These are phyloP conservation scores for Mimachlamys varia DNA, from an alignment of 2,888 invertebrate species.

Conservation along the genomic window DNA sequence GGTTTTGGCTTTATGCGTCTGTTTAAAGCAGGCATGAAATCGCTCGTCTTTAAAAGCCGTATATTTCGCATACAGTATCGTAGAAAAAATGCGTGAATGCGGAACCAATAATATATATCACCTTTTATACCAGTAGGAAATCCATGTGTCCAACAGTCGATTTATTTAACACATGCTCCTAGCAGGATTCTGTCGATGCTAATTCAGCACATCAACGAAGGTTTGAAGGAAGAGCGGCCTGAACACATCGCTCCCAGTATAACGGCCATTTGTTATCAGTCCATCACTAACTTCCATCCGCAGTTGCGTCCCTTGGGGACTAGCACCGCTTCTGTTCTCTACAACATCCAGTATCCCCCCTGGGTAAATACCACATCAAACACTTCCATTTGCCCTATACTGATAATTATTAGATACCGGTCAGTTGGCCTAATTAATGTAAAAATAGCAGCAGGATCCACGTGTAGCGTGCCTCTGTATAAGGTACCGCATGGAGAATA, in stretches of 20 bases:
- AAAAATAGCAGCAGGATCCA: not conserved
- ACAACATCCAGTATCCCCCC: not conserved
- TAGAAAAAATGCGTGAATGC: too few relatives aligned
- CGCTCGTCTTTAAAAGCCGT: too few relatives aligned
- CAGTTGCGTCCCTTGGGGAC: not conserved
- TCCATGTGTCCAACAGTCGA: too few relatives aligned
- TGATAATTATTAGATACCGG: not conserved
- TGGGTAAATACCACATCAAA: slow-evolving; percentile 10
- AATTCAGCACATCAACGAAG: not conserved
- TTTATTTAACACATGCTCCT: too few relatives aligned
- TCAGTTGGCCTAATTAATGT: not conserved
- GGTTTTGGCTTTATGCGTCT: too few relatives aligned
- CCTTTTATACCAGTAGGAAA: too few relatives aligned
- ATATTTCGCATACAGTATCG: too few relatives aligned
- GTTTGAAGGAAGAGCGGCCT: not conserved
- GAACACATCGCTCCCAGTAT: not conserved
- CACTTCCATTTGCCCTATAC: not conserved
- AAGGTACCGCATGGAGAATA: too few relatives aligned
- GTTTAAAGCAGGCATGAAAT: too few relatives aligned
- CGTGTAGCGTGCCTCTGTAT: too few relatives aligned
- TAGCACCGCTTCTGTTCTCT: not conserved
- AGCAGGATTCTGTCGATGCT: not conserved
- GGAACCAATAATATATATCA: too few relatives aligned
- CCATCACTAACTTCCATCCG: not conserved
- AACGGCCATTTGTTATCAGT: not conserved